Conservation (phyloP, 23 tunicate genomes). For the Ascidia mentula region DNA sequence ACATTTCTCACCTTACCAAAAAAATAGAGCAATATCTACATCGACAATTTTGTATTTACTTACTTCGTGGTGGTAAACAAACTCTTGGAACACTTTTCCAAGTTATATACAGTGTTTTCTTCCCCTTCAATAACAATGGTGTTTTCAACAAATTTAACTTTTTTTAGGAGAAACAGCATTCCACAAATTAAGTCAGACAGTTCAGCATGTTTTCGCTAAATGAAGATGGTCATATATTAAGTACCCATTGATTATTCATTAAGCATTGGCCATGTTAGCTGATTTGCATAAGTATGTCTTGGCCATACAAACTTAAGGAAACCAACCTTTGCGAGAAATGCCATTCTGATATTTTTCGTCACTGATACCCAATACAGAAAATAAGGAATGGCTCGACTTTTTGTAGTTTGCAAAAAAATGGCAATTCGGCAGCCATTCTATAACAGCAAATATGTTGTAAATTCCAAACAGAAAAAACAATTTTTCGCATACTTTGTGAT, state of each 20-base stretch:
- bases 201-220: not conserved
- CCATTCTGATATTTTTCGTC: conserved; percentile 5
- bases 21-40: not conserved
- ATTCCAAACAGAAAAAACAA: not conserved
- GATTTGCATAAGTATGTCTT: not conserved
- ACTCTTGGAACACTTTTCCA: conserved; percentile 14
- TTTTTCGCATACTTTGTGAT: not conserved
- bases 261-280: not conserved
- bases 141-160: conserved; percentile 12
- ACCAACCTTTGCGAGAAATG: conserved; percentile 17
- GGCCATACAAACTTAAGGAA: not conserved
- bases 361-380: conserved; percentile 11
- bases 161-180: conserved; percentile 11
- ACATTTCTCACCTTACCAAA: no score
- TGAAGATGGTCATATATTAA: not conserved
- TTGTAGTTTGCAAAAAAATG: not conserved
- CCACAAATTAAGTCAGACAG: conserved; percentile 21
- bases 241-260: not conserved
- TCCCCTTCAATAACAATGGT: not conserved
- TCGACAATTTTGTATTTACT: not conserved
- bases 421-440: not conserved
- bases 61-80: not conserved
- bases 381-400: conserved; percentile 10
- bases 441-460: not conserved
- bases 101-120: conserved; percentile 9